Base-by-base conservation (phyloP, 2,888 invertebrate genomes). In the Meta bourneti region DNA sequence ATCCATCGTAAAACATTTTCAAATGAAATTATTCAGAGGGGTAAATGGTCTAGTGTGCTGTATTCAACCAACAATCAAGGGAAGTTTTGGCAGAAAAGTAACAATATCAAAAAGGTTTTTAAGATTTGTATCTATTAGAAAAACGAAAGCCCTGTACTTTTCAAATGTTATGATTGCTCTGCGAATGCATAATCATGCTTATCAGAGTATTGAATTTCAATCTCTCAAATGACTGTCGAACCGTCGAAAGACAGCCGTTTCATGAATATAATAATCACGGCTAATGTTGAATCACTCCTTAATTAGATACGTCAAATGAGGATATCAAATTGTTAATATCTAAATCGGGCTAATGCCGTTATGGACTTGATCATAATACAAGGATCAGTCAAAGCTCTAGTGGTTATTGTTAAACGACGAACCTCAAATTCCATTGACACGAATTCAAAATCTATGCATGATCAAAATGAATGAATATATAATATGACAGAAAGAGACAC, bases 281-380 rank as follows among this genome's bases (percentile, higher is more conserved):
- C 11, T 16, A 61, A 54, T 52, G 79, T 34, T 54, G 54, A 54
- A 79, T 83, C 72, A 74, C 83, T 52, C 52, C 74, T 74, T 74
- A 72, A 83, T 83, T 74, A 83, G 72, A 83, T 83, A 19, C 83
- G 72, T 72, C 72, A 83, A 83, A 52, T 83, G 20, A 74, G 20
- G n/a, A 72, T 54, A 52, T 52, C 83, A 83, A 83, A 49, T 83
- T 83, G 52, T 83, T 83, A 83, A 83, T 72, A 83, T 74, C 72
- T 48, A 83, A 82, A 71, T 71, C 49, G n/a, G 61, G 49, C 49
- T 34, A 34, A 34, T 49, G 70, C 49, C 51, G 72, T 72, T 20
- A 8, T 74, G 83, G 72, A 74, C 54, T 74, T 20, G 74, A 83
- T 54, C 72, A 72, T 52, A 70, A 74, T 83, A 71, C 71, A 51